Evolutionary conservation across 2,888 invertebrate species (phyloP).

Genomic region (Lordiphosa andalusiaca): DNA sequence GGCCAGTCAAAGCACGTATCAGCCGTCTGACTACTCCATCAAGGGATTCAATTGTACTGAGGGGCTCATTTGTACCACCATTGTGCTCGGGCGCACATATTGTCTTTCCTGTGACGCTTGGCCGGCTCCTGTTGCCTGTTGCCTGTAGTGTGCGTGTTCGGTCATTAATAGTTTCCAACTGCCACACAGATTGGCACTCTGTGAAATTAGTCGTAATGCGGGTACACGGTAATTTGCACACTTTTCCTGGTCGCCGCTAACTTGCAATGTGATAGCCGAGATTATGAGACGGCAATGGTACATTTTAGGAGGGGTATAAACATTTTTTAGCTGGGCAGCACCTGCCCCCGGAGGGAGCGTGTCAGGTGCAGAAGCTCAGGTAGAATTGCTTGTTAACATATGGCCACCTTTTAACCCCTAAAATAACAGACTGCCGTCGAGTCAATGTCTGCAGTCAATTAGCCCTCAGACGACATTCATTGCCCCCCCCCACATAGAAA

Average conservation of each 20-base stretch:
- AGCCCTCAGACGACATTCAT: conserved; percentile 14
- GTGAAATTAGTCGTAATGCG: conserved; percentile 47
- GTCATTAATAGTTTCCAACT: conserved; percentile 45
- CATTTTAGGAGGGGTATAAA: conserved; percentile 3
- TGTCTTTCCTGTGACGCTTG: conserved; percentile 7
- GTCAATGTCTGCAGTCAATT: conserved; percentile 16
- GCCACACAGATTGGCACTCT: conserved; percentile 20
- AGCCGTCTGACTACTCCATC: conserved; percentile 8
- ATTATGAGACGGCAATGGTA: conserved; percentile 1
- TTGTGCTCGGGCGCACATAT: conserved; percentile 8
- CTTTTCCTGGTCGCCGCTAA: conserved; percentile 2
- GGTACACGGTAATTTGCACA: conserved; percentile 43
- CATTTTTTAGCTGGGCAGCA: conserved; percentile 1
- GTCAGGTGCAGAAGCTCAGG: conserved; percentile 20
- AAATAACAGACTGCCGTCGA: conserved; percentile 3
- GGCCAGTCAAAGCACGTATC: conserved; percentile 13
- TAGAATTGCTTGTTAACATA: conserved; percentile 17
- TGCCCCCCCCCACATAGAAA: conserved; percentile 2
- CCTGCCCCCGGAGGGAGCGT: conserved; percentile 4
- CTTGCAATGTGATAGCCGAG: conserved; percentile 6
- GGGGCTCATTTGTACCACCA: conserved; percentile 12
- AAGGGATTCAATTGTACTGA: conserved; percentile 17
- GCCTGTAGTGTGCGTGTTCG: conserved; percentile 2
- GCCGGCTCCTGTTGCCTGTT: conserved; percentile 9
- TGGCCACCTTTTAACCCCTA: conserved; percentile 9